Conservation (phyloP, 2,888 invertebrate species). For the Ormia ochracea region DNA sequence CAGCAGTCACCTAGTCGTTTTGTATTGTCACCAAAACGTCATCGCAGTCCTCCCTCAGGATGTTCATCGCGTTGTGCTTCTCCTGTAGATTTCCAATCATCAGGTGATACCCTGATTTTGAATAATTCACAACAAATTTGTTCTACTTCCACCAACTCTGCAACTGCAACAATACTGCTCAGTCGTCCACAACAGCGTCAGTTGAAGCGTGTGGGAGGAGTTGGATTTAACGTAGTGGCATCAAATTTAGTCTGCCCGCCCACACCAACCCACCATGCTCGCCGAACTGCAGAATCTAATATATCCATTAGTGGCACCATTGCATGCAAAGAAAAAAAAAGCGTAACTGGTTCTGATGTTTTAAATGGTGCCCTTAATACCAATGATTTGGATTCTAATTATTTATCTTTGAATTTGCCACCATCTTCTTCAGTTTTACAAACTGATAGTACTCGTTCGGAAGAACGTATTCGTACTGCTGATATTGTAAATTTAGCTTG, state of each 20-base stretch:
- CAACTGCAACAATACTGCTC: constrained; percentile 62
- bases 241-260: constrained; percentile 86
- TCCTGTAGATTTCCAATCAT: constrained; percentile 73
- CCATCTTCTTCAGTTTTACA: constrained; percentile 60
- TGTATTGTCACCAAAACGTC: constrained; percentile 71
- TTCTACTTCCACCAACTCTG: constrained; percentile 40
- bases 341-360: constrained; percentile 1
- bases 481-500: constrained; percentile 73
- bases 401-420: constrained; percentile 61
- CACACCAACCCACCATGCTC: constrained; percentile 90
- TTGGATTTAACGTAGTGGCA: constrained; percentile 53
- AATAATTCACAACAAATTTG: constrained; percentile 22
- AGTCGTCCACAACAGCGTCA: constrained; percentile 81
- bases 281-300: constrained; percentile 76
- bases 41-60: constrained; percentile 76
- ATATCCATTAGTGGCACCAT: constrained; percentile 45
- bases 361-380: constrained; percentile 30
- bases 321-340: constrained; percentile 21
- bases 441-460: constrained; percentile 63
- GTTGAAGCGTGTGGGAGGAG: constrained; percentile 79
- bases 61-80: constrained; percentile 76
- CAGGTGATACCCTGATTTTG: constrained; percentile 63
- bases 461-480: constrained; percentile 74
- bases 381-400: constrained; percentile 70
- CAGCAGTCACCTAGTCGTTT: constrained; percentile 66